Evolutionary conservation across 1,140 invertebrate genomes (phyloP), one percentile per base, ranked within the genome.

Genomic region (Brachionus angularis): DNA sequence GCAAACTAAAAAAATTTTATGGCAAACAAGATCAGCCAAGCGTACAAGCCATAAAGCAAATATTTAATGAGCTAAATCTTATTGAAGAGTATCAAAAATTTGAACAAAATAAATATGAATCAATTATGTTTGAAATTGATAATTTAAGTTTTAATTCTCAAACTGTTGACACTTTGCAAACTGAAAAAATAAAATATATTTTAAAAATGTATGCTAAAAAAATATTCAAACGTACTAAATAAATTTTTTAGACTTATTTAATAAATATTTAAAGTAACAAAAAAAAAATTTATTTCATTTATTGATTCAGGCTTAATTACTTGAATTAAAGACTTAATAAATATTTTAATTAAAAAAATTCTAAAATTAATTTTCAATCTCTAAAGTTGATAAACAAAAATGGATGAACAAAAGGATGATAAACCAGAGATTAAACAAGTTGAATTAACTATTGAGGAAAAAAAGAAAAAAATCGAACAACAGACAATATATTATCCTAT

Each of bases 1-100:
- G 87, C 77, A 82, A 91, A 18, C 85, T 96, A 79, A 83, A 89
- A 83, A 86, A 90, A 73, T 88, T 88, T 78, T 96, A 94, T 79
- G 91, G 90, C 1, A 80, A 81, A 27, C 75, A 84, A 7, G 87
- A 92, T 75, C 80, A 84, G 4, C 84, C 85, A 52, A 87, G 88
- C 75, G 85, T 91, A 10, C 81, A 84, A 34, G 84, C 82, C 70
- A 87, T 95, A 2, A 92, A 89, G 80, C 79, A 86, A 36, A 78
- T 95, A 1, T 96, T 91, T 76, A 85, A 88, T 75, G 87, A 92
- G 73, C 79, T 96, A 1, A 85, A 88, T 72, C 76, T 96, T 21
- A 85, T 87, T 25, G 85, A 87, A 39, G 87, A 88, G 0, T 95
- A 89, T 78, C 83, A 85, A 0, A 86, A 88, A 21, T 95, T 90